These are phyloP conservation scores for Adoxophyes honmai DNA, from an alignment of 1,140 invertebrate genomes.

Conservation along the genomic window DNA sequence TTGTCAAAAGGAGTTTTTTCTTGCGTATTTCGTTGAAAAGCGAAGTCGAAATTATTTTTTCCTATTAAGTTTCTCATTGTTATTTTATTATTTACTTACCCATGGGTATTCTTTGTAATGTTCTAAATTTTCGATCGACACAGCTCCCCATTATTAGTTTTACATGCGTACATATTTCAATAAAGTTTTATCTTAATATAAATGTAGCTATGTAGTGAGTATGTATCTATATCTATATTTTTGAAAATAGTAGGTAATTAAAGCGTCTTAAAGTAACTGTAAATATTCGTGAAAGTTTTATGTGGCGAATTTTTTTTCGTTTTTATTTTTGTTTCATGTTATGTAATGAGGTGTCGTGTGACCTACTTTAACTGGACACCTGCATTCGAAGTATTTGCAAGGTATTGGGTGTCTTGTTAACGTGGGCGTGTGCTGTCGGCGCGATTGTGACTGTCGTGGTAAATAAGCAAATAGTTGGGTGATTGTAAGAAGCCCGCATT, in stretches of 20 bases:
- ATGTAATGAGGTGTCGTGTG: slow-evolving; percentile 53
- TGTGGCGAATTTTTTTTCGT: slow-evolving; percentile 72
- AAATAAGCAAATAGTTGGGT: slow-evolving; percentile 75
- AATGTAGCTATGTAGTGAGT: slow-evolving; percentile 66
- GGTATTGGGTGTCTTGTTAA: slow-evolving; percentile 8
- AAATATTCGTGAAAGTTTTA: slow-evolving; percentile 75
- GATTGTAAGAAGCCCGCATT: slow-evolving; percentile 73
- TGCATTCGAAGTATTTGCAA: background rate
- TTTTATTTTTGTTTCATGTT: slow-evolving; percentile 68
- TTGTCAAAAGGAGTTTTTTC: background rate
- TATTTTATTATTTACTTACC: slow-evolving; percentile 31
- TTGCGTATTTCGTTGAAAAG: background rate
- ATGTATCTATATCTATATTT: slow-evolving; percentile 73
- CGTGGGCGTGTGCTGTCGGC: slow-evolving; percentile 31
- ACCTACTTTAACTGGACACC: background rate
- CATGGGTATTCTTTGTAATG: slow-evolving; percentile 25
- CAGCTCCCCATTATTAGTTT: slow-evolving; percentile 55
- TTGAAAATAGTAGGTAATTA: slow-evolving; percentile 63
- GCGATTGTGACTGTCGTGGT: slow-evolving; percentile 70
- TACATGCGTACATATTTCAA: slow-evolving; percentile 39
- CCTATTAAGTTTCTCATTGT: slow-evolving; percentile 40
- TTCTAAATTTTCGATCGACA: slow-evolving; percentile 44
- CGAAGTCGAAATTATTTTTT: slow-evolving; percentile 18
- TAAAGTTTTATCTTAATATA: slow-evolving; percentile 68
- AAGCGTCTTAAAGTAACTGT: slow-evolving; percentile 64